Evolutionary conservation across 1,140 invertebrate genomes (phyloP), one percentile per base, ranked within the genome.

Genomic region (Drosophila pseudoobscura): DNA sequence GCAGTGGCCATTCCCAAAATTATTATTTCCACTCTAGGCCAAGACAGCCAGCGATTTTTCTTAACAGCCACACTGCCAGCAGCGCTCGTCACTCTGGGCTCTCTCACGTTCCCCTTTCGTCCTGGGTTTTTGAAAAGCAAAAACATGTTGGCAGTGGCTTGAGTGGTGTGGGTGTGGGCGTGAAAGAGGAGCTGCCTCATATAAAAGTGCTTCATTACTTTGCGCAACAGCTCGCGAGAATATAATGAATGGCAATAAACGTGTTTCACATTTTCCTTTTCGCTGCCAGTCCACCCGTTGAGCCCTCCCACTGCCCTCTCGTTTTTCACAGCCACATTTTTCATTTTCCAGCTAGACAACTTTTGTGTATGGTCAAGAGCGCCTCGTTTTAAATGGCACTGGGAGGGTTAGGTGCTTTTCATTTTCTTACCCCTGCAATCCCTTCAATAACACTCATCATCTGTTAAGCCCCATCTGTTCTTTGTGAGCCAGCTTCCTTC

Each of bases 241-340:
- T 89, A 88, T 88, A 88, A 88, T 88, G 83, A 88, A 88, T 88
- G 84, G 83, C 83, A 83, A 88, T 88, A 88, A 88, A 88, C 83
- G 83, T 89, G 83, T 88, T 88, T 88, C 84, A 78, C 78, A 87
- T 87, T 87, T 87, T 87, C 75, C 65, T 83, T 87, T 66, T 70
- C 44, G 51, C 45, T 50, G 64, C 61, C 65, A 20, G 59, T 64
- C 54, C 29, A 22, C 39, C 53, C 11, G 11, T 39, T 39, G 35
- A 13, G 35, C 11, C 11, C 5, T 39, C 62, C 24, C 13, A 2
- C 51, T 50, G 57, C 49, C 39, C 51, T 26, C 7, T 11, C 8
- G 6, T 55, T 55, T 69, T 50, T 35, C 20, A 31, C 46, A 58
- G 8, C 68, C 75, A 50, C 50, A 72, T 82, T 88, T 87, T 72